Conservation (phyloP, 1,140 invertebrate species). For the Brachystomella parvula region DNA sequence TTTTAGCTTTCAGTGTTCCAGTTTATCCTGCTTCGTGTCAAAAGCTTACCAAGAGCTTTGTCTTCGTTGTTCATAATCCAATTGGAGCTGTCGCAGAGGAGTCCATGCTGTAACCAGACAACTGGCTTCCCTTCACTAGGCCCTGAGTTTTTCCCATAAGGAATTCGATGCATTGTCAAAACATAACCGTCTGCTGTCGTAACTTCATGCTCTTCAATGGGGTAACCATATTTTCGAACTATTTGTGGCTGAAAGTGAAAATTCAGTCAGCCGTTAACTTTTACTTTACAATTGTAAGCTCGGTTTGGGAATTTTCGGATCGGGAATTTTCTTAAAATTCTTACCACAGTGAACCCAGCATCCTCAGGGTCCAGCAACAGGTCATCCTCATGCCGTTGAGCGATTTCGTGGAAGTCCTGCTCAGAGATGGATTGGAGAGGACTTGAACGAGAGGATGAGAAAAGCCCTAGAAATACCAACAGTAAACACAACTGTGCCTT, state of each 20-base stretch:
- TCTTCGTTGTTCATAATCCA: conserved; percentile 56
- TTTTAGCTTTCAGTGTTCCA: not conserved
- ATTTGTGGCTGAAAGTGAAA: conserved; percentile 18
- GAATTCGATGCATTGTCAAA: conserved; percentile 42
- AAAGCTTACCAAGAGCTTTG: conserved; percentile 54
- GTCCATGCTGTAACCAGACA: conserved; percentile 59
- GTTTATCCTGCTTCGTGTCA: not conserved
- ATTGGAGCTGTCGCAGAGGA: conserved; percentile 56
- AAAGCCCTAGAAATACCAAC: too few relatives aligned
- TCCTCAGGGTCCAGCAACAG: conserved; percentile 42
- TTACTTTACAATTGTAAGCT: not conserved
- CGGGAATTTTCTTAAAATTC: not conserved
- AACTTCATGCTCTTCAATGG: conserved; percentile 24
- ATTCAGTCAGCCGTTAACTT: not conserved
- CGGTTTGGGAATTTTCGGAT: not conserved
- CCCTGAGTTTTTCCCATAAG: conserved; percentile 40
- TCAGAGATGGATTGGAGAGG: too few relatives aligned
- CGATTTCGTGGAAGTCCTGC: too few relatives aligned
- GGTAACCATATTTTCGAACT: conserved; percentile 17
- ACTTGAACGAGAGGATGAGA: too few relatives aligned
- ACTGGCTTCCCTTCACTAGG: conserved; percentile 44
- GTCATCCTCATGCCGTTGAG: too few relatives aligned
- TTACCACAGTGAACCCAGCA: not conserved
- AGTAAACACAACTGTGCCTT: too few relatives aligned
- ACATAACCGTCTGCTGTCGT: conserved; percentile 43